phyloP scores from a whole-genome alignment of 2,888 invertebrate genomes.

The Nebria salina region DNA sequence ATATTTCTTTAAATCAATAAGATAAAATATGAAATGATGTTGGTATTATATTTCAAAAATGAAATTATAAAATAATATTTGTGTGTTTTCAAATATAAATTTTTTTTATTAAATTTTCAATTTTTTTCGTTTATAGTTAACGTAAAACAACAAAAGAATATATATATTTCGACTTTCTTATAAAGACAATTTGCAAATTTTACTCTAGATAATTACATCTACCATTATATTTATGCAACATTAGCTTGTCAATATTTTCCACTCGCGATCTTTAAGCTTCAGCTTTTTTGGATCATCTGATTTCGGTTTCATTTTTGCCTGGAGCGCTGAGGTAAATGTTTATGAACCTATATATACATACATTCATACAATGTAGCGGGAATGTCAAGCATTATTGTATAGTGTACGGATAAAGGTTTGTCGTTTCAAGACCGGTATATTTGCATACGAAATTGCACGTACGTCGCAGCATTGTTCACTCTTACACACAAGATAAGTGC shows the following conservation, averaged over 20 bases:
- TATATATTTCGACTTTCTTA: no score
- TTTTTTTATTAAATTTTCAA: no score
- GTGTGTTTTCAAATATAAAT: no score
- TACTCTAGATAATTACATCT: no score
- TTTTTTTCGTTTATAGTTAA: no score
- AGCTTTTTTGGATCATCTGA: background rate
- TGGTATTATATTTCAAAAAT: no score
- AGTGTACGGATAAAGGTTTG: constrained; percentile 23
- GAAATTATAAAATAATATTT: no score
- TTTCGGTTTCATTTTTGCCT: background rate
- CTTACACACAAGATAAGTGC: constrained; percentile 29
- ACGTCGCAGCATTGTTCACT: background rate
- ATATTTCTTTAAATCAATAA: no score
- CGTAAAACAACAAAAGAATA: no score
- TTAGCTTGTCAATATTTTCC: background rate
- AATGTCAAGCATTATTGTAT: constrained; percentile 7
- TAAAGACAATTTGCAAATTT: no score
- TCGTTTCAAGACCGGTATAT: constrained; percentile 42
- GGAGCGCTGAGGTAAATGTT: background rate
- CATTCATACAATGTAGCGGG: constrained; percentile 3
- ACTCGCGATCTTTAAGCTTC: background rate
- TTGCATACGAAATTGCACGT: constrained; percentile 45
- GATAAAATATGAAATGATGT: no score
- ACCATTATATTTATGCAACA: background rate
- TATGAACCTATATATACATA: background rate